Base-by-base conservation (phyloP, 2,888 invertebrate species). In the Criorhina ranunculi region DNA sequence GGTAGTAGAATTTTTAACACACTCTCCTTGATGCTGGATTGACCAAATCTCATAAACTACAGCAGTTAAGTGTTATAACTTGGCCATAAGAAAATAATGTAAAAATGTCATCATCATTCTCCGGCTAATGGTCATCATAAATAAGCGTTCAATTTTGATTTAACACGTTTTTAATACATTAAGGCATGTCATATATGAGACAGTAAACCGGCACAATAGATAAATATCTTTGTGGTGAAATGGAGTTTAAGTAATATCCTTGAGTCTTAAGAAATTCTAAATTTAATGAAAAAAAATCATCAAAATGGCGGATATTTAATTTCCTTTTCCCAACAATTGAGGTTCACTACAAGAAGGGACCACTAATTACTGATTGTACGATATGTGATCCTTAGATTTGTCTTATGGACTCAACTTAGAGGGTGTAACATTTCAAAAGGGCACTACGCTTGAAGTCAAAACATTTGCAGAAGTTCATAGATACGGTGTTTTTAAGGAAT, bases 291-390 rank as follows among this genome's bases (percentile, higher is more conserved):
- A 2, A 31, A 24, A 3, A 24, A 2, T 1, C 15, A 53, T 33
- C 33, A 53, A 53, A 17, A 17, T 15, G 53, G 51, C 53, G 33
- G 31, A 33, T 15, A 33, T 53, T 53, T 53, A 53, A 53, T 53
- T 53, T 53, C 33, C 31, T 31, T 0, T 33, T 15, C 33, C 15
- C 1, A 12, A 12, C n/a, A 5, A 6, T 33, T 24, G 1, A 24
- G 24, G 1, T 24, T 24, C 33, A 31, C 33, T 12, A 15, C 12
- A 33, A 1, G 7, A 33, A 12, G 15, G 33, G 15, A 33, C 33
- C 53, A 53, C 53, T 53, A 53, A 53, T 53, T 53, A 53, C 31
- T 49, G 24, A 11, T 6, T 24, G 29, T 9, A 19, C n/a, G 11
- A 11, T 19, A n/a, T 4, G 29, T 6, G 5, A 19, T 46, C 8